These are phyloP conservation scores for Mirza zaza DNA, from an alignment of 2,113 vertebrate species.

Conservation along the genomic window DNA sequence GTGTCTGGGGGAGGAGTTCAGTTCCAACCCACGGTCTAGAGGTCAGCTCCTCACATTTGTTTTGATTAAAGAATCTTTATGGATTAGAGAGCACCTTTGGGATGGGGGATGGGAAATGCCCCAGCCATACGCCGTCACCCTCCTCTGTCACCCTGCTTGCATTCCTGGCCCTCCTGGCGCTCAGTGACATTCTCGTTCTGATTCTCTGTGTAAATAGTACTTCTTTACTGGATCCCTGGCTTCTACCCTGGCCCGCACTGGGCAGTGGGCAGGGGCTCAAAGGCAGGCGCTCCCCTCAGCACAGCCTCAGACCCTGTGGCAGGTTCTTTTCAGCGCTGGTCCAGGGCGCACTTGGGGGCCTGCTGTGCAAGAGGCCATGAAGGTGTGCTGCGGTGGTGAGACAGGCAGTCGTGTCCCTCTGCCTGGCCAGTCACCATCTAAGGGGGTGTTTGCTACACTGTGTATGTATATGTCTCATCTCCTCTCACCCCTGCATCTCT, in stretches of 20 bases:
- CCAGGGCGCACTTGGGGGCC: neutral
- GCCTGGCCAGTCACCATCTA: neutral
- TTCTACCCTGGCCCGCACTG: neutral
- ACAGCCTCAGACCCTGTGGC: neutral
- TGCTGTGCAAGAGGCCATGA: neutral
- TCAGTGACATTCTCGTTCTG: too few relatives aligned
- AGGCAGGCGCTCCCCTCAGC: neutral
- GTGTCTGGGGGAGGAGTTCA: neutral
- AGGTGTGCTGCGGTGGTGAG: neutral
- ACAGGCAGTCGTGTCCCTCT: neutral
- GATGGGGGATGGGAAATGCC: neutral
- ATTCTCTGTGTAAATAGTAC: neutral
- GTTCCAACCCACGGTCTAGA: neutral
- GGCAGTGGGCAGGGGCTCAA: neutral
- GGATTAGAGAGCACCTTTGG: neutral
- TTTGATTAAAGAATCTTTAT: neutral
- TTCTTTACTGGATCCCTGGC: neutral
- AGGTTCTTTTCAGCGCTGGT: neutral
- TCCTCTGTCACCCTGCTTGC: rapidly evolving
- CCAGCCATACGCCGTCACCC: neutral
- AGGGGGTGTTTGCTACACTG: neutral
- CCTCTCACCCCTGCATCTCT: neutral
- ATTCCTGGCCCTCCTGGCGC: neutral
- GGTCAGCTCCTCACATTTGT: neutral
- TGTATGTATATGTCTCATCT: neutral